These are phyloP conservation scores for Meteorus sp. DNA, from an alignment of 1,140 invertebrate species.

Conservation along the genomic window DNA sequence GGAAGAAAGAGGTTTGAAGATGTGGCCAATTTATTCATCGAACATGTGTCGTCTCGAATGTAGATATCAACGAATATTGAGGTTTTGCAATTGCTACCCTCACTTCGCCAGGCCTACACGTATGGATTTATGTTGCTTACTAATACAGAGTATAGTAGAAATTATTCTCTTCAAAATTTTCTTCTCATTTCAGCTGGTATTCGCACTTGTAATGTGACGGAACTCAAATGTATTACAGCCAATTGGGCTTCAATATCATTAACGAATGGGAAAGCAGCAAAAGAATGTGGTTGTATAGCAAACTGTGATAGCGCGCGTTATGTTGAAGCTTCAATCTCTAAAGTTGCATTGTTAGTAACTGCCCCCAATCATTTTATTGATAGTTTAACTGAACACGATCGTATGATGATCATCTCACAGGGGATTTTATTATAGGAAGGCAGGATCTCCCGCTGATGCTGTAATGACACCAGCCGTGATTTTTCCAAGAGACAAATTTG, in stretches of 20 bases:
- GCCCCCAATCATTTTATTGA: background rate
- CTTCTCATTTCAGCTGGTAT: constrained; percentile 17
- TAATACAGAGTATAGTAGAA: background rate
- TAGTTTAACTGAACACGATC: background rate
- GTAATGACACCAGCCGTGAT: background rate
- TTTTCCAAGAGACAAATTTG: constrained; percentile 23
- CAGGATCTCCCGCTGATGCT: constrained; percentile 20
- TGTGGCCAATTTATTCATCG: constrained; percentile 33
- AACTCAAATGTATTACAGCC: constrained; percentile 18
- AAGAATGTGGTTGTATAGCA: constrained; percentile 12
- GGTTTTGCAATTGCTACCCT: constrained; percentile 34
- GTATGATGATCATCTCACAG: no score
- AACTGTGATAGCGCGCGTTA: constrained; percentile 22
- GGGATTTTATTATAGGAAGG: constrained; percentile 18
- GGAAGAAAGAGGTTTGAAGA: constrained; percentile 25
- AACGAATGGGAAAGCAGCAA: background rate
- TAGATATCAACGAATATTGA: constrained; percentile 27
- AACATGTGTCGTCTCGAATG: constrained; percentile 36
- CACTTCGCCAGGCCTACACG: constrained; percentile 35
- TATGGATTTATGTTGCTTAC: constrained; percentile 9
- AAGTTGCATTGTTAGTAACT: constrained; percentile 11
- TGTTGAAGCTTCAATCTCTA: background rate
- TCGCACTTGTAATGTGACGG: constrained; percentile 16
- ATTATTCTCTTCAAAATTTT: constrained; percentile 7
- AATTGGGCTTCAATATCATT: constrained; percentile 4